Conservation (phyloP, 2,113 vertebrate genomes). For the Epinephelus cyanopodus region DNA sequence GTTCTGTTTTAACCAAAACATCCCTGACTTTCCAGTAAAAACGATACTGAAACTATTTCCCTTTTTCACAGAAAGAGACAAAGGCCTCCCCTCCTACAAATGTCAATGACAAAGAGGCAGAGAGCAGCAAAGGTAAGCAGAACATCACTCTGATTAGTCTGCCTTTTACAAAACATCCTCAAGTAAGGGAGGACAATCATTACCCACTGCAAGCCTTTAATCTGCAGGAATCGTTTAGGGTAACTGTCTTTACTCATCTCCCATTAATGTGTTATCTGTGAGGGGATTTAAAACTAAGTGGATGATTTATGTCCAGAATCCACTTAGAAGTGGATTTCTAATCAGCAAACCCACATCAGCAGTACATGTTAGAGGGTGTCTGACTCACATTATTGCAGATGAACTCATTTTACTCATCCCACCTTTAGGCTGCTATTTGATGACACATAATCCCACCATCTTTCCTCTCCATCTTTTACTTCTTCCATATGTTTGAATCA, state of each 20-base stretch:
- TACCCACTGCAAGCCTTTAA: conserved; percentile 13
- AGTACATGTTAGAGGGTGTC: background rate
- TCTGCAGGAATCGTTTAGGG: conserved; percentile 3
- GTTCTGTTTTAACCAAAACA: background rate
- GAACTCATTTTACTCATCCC: background rate
- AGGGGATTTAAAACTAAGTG: conserved; percentile 24
- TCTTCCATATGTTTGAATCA: conserved; percentile 25
- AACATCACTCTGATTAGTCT: background rate
- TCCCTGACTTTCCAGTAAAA: background rate
- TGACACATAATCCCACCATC: background rate
- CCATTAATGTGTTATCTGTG: conserved; percentile 4
- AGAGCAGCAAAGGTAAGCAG: conserved; percentile 83
- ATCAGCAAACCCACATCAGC: conserved; percentile 14
- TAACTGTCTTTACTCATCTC: conserved; percentile 16
- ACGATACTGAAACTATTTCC: conserved; percentile 6
- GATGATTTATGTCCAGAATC: conserved; percentile 19
- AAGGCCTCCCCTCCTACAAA: conserved; percentile 66
- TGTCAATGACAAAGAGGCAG: conserved; percentile 86
- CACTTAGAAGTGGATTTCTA: background rate
- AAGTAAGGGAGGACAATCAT: conserved; percentile 5
- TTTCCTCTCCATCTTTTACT: background rate
- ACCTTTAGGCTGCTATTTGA: conserved; percentile 2
- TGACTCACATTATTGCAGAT: conserved; percentile 9
- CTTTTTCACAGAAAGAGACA: conserved; percentile 84
- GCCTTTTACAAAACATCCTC: background rate